phyloP scores from a whole-genome alignment of 2,797 vertebrate species.

The Rhinoraja longicauda region DNA sequence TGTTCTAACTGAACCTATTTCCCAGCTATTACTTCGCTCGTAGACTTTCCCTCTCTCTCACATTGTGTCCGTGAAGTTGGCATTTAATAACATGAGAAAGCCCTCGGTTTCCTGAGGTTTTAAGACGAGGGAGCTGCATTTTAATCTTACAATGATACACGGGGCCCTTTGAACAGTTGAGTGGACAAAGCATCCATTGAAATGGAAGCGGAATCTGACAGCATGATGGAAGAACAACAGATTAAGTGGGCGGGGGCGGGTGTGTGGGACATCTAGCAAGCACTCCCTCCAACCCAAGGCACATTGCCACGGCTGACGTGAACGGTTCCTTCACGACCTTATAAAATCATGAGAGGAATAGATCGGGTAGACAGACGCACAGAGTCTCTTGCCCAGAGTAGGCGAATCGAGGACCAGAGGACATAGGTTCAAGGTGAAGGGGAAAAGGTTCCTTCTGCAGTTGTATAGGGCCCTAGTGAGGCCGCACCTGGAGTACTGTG shows the following conservation, averaged over 20 bases:
- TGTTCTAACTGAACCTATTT: neutral
- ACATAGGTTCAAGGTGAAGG: too few relatives aligned
- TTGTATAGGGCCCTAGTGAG: too few relatives aligned
- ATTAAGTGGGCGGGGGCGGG: neutral
- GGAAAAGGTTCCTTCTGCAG: too few relatives aligned
- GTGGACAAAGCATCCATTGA: neutral
- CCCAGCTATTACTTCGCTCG: too few relatives aligned
- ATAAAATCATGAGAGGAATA: too few relatives aligned
- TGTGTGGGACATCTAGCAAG: neutral
- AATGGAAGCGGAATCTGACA: neutral
- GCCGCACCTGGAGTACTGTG: too few relatives aligned
- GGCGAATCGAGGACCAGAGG: too few relatives aligned
- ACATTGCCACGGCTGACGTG: neutral
- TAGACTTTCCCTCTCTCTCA: neutral
- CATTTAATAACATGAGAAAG: conserved; percentile 19
- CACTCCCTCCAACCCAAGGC: neutral
- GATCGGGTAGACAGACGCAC: too few relatives aligned
- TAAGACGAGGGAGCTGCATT: neutral
- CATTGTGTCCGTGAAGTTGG: neutral
- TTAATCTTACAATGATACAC: conserved; percentile 33
- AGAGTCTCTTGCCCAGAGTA: too few relatives aligned
- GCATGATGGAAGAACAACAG: neutral
- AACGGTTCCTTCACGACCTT: neutral
- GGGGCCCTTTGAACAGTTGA: neutral
- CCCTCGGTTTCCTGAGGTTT: conserved; percentile 1